Percentiles rank a stretch among this genome's conserved stretches.
Evolutionary conservation across 1,140 invertebrate species (phyloP).

Genomic region (Scaptomyza pallida): DNA sequence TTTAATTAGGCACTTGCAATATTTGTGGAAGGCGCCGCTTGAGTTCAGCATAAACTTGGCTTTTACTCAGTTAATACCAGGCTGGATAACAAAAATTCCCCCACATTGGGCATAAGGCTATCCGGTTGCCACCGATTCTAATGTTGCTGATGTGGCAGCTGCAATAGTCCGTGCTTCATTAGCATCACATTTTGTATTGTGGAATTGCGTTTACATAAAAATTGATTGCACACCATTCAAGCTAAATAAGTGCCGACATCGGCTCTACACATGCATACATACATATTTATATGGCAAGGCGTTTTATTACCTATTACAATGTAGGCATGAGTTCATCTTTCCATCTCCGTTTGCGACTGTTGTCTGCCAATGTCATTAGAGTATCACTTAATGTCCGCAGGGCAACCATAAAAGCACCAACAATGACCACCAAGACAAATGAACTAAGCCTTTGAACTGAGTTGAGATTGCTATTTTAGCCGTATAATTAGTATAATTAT

Average conservation of each 20-base stretch:
- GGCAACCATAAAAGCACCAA: constrained; percentile 13
- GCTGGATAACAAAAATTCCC: constrained; percentile 29
- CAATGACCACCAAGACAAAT: constrained; percentile 9
- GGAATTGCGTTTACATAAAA: constrained; percentile 67
- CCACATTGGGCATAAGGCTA: constrained; percentile 57
- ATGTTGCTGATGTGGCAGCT: constrained; percentile 21
- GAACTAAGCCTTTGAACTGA: not conserved
- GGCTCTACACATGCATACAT: constrained; percentile 52
- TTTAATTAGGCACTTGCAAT: constrained; percentile 64
- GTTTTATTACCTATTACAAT: constrained; percentile 65
- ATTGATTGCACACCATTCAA: constrained; percentile 63
- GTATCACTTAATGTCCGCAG: constrained; percentile 17
- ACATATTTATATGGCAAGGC: constrained; percentile 38
- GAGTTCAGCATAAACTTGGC: constrained; percentile 32
- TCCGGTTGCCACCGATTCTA: constrained; percentile 23
- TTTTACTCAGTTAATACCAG: constrained; percentile 34
- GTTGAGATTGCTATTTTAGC: not conserved
- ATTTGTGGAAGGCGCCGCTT: constrained; percentile 34
- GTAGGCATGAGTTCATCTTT: constrained; percentile 46
- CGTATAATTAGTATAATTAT: not conserved
- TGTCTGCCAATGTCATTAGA: constrained; percentile 28
- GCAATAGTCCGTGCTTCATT: constrained; percentile 58
- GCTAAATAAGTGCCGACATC: too few relatives aligned
- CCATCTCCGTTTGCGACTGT: constrained; percentile 9
- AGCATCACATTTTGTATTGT: constrained; percentile 69